Evolutionary conservation across 2,888 invertebrate genomes (phyloP).

Genomic region (Dynastes tityus): DNA sequence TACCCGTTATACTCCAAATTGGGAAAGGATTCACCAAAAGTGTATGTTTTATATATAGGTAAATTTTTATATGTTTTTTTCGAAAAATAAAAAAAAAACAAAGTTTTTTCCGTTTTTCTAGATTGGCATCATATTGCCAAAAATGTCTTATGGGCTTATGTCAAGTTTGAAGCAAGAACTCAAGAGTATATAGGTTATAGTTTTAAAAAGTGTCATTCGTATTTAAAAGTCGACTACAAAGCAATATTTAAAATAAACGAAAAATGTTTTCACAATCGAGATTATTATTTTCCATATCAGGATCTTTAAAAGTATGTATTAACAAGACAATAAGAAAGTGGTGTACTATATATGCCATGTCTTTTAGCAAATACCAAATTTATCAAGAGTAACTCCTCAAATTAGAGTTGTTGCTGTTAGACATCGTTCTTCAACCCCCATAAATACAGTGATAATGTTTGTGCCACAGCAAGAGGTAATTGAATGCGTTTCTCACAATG

Average conservation of each 20-base stretch:
- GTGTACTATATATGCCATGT: not conserved
- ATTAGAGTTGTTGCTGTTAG: conserved; percentile 60
- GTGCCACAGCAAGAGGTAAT: conserved; percentile 98
- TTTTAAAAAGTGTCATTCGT: no score
- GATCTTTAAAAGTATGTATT: conserved; percentile 68
- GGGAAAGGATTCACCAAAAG: no score
- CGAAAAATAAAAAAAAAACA: no score
- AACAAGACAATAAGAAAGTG: conserved; percentile 29
- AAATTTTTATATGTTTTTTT: no score
- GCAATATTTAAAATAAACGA: conserved; percentile 39
- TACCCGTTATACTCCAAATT: no score
- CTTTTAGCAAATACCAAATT: conserved; percentile 52
- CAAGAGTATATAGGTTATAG: no score
- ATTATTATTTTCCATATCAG: conserved; percentile 68
- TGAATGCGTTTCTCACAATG: not conserved
- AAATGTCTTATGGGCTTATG: no score
- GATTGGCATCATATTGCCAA: no score
- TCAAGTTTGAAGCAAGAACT: no score
- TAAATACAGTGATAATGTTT: conserved; percentile 96
- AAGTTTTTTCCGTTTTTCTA: no score
- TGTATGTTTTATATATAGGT: no score
- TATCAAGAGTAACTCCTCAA: conserved; percentile 48
- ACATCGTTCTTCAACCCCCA: conserved; percentile 78
- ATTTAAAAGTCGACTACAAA: not conserved
- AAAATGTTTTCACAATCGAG: conserved; percentile 71